Conservation (phyloP, 92 coral and sea anemone genomes). For the Scolanthus callimorphus region DNA sequence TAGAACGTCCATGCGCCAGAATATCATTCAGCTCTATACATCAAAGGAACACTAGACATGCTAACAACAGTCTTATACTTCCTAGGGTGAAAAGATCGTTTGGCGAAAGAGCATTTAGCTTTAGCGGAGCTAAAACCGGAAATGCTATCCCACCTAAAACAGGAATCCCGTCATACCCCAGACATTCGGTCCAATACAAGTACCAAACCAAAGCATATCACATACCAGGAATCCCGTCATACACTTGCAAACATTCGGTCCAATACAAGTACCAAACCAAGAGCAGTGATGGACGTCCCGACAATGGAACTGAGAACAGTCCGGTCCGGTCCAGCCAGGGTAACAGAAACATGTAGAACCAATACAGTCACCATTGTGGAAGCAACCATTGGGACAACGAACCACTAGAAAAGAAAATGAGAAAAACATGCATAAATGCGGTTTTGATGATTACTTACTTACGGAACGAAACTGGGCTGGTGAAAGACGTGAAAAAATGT, state of each 20-base stretch:
- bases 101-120: no score
- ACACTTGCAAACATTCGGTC: slow-evolving; percentile 69
- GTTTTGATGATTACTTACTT: no score
- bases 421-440: no score
- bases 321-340: slow-evolving; percentile 67
- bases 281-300: slow-evolving; percentile 61
- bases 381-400: slow-evolving; percentile 72
- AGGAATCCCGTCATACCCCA: slow-evolving; percentile 49
- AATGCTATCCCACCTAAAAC: no score
- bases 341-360: slow-evolving; percentile 69
- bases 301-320: slow-evolving; percentile 61
- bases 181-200: slow-evolving; percentile 65
- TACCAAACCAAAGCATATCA: slow-evolving; percentile 26
- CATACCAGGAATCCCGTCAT: slow-evolving; percentile 43
- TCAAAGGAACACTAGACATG: no score
- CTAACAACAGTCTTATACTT: no score
- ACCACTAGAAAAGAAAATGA: slow-evolving; percentile 23
- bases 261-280: slow-evolving; percentile 50
- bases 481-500: no score
- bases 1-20: no score
- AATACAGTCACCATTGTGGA: slow-evolving; percentile 62
- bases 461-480: no score
- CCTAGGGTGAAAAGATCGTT: no score
- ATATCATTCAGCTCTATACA: no score
- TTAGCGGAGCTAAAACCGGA: no score